Evolutionary conservation across 2,797 vertebrate genomes (phyloP), one percentile per base, ranked within the genome.

Genomic region (Novumbra hubbsi): DNA sequence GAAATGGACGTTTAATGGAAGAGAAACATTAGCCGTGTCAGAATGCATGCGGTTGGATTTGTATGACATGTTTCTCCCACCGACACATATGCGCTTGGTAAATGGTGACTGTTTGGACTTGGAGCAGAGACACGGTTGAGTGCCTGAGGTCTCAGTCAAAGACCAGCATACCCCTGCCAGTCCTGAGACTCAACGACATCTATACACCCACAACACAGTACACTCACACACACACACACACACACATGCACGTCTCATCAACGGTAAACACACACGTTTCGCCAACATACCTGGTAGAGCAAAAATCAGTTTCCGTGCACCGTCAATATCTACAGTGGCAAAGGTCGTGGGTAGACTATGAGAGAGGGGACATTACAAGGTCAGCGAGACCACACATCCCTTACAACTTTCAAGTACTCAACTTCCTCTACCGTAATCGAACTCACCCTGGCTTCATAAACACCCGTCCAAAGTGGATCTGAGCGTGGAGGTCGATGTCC

Each of bases 401-500:
- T 28, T 24, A 24, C 2, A 60, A 62, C 62, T 32, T 12, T 14
- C 34, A 38, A 38, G 41, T 14, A 45, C 41, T 11, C 2, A 11
- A 45, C 14, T 45, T 45, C 9, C 41, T 45, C 8, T 55, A 55
- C 4, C 4, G 55, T 57, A 3, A 63, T 72, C 82, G 76, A 19
- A 84, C 95, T 94, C 92, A 96, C 95, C 95, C 98, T 86, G 98
- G 98, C 90, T 99, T 99, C 98, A 99, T 99, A 88, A 99, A 99
- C 89, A 99, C 98, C 86, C 98, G 94, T 85, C 98, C 98, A 90
- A 99, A 99, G 88, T 99, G 98, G 90, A 99, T 99, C 91, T 99
- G 98, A 88, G 97, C 98, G 12, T 99, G 97, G 85, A 99, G 97
- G 87, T 99, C 98, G 78, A 99, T 98, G 88, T 99, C 97, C 93